Evolutionary conservation across 2,888 invertebrate genomes (phyloP).

Genomic region (Aelia acuminata): DNA sequence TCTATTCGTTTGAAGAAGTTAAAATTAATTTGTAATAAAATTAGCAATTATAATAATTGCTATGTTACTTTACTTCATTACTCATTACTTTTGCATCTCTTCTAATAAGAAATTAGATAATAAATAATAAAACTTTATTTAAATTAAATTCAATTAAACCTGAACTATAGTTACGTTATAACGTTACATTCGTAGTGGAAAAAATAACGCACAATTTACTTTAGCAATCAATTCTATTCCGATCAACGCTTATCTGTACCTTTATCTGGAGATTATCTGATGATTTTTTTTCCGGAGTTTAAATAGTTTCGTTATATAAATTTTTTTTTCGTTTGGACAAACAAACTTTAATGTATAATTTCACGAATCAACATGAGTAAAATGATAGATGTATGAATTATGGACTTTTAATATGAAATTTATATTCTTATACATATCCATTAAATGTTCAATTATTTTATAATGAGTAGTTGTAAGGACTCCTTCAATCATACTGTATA

Average conservation of each 20-base stretch:
- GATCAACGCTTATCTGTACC: neutral
- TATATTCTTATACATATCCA: neutral
- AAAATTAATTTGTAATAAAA: no score
- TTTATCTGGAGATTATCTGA: neutral
- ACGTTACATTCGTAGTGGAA: neutral
- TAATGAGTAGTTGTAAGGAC: neutral
- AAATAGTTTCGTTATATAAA: neutral
- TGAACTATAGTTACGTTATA: no score
- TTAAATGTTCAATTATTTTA: neutral
- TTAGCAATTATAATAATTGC: no score
- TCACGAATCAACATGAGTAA: neutral
- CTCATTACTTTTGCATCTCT: no score
- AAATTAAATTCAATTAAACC: no score
- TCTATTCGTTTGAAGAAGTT: no score
- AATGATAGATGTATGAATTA: neutral
- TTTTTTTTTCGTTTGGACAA: neutral
- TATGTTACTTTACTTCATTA: no score
- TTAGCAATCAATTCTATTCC: neutral
- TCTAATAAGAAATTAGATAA: no score
- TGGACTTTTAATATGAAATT: neutral
- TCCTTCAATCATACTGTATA: neutral
- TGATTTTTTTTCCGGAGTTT: neutral
- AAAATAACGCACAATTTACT: neutral
- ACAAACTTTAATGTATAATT: neutral
- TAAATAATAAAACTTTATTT: no score